Evolutionary conservation across 2,797 vertebrate genomes (phyloP), one percentile per base, ranked within the genome.

Genomic region (Paratrypauchen microcephalus): DNA sequence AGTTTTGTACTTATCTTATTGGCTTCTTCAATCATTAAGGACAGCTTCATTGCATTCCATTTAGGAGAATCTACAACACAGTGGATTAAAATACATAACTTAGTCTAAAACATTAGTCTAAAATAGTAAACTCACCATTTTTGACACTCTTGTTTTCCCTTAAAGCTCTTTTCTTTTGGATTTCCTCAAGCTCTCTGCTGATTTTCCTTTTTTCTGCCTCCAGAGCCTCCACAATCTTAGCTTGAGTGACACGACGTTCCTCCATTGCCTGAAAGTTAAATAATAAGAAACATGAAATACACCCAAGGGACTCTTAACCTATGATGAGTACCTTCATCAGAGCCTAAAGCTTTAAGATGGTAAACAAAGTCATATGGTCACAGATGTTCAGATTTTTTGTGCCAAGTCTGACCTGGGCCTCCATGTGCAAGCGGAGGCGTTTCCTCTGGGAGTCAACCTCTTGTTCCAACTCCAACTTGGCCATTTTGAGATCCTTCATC

Each of bases 1-100:
- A 96, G 80, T 82, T 94, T 95, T 67, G 73, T 84, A 72, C 96
- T 95, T 80, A 99, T 96, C 67, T 95, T 88, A 73, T 98, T 99
- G 36, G 97, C 97, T 83, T 99, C 97, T 84, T 96, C 95, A 68
- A 99, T 95, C 97, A 98, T 97, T 84, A 97, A 77, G 21, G 97
- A 99, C 30, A 99, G 83, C 79, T 96, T 98, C 95, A 99, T 93
- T 72, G 94, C 87, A 78, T 92, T 94, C 97, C 97, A 99, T 23
- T 91, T 95, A 45, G 94, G 89, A 72, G 87, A 88, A 69, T 64
- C 96, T 96, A 68, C 19, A 70, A 81, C 57, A 82, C 26, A 74
- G 13, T 66, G 76, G n/a, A 1, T 69, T 69, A 48, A n/a, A 45
- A 64, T 7, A 64, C 7, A 64, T 19, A 36, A 55, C 16, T 1